Evolutionary conservation across 2,113 vertebrate genomes (phyloP), one percentile per base, ranked within the genome.

Genomic region (Chunga burmeisteri): DNA sequence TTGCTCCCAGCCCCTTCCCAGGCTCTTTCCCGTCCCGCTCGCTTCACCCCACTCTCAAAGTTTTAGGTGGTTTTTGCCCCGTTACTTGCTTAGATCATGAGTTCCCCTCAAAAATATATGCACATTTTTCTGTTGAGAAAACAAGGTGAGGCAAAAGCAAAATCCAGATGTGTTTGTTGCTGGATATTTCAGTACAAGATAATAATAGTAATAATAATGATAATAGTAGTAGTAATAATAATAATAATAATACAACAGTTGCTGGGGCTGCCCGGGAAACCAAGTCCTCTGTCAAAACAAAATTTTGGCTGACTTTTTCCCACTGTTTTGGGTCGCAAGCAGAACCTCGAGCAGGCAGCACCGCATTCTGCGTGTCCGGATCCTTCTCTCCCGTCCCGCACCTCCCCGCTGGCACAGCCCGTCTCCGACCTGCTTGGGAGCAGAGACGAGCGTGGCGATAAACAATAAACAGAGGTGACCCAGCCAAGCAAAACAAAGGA

Each of bases 361-460:
- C 9, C 13, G 3, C 46, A n/a, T 59, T 65, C 52, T 61, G 23
- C 66, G 13, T 36, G 36, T 34, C 61, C n/a, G 71, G 52, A 86
- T 26, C 56, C 63, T 66, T 66, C n/a, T 80, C 25, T 36, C 29
- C 26, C 1, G 1, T 34, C 78, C 44, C 3, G 1, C 49, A 42
- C 10, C 27, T 46, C 61, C 15, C 34, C 0, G 0, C 50, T 42
- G 66, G 14, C 25, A 3, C 4, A 46, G 38, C 68, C 73, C 10
- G 1, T 38, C 66, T 32, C 44, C 79, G 72, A 4, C 23, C 23
- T 7, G 1, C 81, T 36, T 2, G 1, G n/a, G 47, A 80, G 40
- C 14, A 32, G 40, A 50, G 63, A 75, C 2, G 5, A 83, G 40
- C 42, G 2, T 2, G 13, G 32, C 3, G 8, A 86, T 53, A 40